Evolutionary conservation across 1,140 invertebrate genomes (phyloP).

Genomic region (Caenorhabditis inopinata): DNA sequence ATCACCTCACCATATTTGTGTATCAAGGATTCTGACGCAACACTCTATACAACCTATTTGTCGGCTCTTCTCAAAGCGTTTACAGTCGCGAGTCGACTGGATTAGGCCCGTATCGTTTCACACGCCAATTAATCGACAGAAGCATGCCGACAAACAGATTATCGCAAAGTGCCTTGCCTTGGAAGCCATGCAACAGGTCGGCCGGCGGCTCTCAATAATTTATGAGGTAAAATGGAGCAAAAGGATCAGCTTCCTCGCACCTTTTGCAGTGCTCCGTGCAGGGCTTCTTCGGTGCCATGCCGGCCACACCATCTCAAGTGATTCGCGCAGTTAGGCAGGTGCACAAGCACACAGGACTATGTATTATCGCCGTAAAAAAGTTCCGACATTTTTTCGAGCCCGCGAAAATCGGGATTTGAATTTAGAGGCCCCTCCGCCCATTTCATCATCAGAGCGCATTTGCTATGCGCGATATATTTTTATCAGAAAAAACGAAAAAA

Average conservation of each 20-base stretch:
- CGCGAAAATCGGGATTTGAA: no score
- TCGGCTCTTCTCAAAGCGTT: background rate
- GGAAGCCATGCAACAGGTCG: constrained; percentile 28
- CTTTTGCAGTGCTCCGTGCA: background rate
- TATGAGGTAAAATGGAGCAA: background rate
- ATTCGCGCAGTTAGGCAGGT: no score
- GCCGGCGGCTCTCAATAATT: background rate
- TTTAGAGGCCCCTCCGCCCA: no score
- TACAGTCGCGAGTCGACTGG: constrained; percentile 17
- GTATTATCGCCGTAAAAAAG: no score
- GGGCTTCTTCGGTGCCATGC: no score
- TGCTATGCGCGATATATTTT: no score
- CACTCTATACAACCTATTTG: background rate
- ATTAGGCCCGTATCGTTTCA: constrained; percentile 19
- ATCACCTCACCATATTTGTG: background rate
- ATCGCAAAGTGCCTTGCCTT: background rate
- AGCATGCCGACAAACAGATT: constrained; percentile 15
- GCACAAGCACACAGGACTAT: no score
- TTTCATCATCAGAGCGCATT: no score
- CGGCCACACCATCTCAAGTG: no score
- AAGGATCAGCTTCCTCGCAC: background rate
- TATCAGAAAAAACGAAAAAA: no score
- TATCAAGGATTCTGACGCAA: constrained; percentile 28
- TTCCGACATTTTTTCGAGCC: no score
- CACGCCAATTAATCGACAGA: constrained; percentile 5